Conservation (phyloP, 2,113 vertebrate species). For the Oenanthe oenanthe region DNA sequence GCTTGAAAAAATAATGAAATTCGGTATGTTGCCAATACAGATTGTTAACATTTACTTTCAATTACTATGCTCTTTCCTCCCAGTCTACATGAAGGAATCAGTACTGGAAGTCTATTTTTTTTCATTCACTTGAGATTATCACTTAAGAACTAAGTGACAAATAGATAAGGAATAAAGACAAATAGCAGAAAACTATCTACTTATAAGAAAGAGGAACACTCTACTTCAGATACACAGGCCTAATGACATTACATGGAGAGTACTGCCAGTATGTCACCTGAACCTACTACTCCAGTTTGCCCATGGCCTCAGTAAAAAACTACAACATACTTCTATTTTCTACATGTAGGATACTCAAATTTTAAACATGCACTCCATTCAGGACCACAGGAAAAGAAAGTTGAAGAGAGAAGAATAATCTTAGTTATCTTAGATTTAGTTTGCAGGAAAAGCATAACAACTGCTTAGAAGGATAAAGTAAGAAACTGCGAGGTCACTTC, state of each 20-base stretch:
- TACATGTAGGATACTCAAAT: background rate
- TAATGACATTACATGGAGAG: background rate
- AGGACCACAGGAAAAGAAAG: background rate
- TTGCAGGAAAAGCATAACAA: background rate
- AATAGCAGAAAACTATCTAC: background rate
- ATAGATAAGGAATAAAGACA: background rate
- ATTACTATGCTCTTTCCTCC: background rate
- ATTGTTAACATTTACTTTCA: background rate
- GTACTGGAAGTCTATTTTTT: background rate
- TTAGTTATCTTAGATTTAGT: background rate
- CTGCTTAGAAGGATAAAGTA: background rate
- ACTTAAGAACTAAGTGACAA: background rate
- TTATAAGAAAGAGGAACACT: background rate
- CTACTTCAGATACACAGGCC: background rate
- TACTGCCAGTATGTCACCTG: background rate
- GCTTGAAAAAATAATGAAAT: background rate
- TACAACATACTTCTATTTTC: background rate
- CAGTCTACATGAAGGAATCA: fast-evolving
- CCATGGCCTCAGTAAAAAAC: background rate
- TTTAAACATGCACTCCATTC: background rate
- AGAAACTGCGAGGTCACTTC: background rate
- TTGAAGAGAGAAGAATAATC: background rate
- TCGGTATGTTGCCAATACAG: background rate
- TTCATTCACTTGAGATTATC: background rate
- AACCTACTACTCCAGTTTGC: background rate